These are phyloP conservation scores for Eidolon dupreanum DNA, from an alignment of 2,797 vertebrate genomes.

Conservation along the genomic window DNA sequence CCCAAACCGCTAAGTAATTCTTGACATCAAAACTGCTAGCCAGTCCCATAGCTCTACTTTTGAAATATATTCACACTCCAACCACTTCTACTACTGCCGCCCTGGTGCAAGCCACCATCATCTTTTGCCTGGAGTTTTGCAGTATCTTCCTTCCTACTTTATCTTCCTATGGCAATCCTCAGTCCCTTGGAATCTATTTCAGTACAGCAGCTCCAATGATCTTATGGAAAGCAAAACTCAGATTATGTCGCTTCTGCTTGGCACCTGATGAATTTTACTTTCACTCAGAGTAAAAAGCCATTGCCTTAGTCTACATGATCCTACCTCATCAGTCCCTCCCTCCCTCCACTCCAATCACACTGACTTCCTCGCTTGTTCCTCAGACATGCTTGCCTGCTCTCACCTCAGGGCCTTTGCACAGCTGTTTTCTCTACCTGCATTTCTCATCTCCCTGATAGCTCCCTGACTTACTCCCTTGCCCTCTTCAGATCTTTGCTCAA, in stretches of 20 bases:
- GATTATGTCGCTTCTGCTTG: background rate
- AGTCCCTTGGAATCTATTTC: background rate
- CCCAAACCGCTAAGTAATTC: background rate
- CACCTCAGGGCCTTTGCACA: background rate
- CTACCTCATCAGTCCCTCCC: background rate
- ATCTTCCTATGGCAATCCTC: background rate
- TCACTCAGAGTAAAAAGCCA: background rate
- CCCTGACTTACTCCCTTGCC: background rate
- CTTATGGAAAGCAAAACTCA: background rate
- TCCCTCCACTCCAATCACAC: no score
- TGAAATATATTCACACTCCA: background rate
- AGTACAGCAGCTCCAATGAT: background rate
- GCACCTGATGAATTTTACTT: background rate
- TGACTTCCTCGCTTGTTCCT: background rate
- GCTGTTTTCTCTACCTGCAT: background rate
- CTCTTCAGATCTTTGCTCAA: background rate
- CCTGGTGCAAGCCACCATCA: background rate
- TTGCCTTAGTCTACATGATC: background rate
- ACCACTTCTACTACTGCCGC: background rate
- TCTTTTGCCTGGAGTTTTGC: background rate
- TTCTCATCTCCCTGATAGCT: background rate
- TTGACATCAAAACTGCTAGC: background rate
- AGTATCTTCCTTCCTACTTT: background rate
- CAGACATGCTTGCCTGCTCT: background rate
- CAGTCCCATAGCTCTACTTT: background rate